Base-by-base conservation (phyloP, 2,797 vertebrate species). In the Acridotheres tristis region DNA sequence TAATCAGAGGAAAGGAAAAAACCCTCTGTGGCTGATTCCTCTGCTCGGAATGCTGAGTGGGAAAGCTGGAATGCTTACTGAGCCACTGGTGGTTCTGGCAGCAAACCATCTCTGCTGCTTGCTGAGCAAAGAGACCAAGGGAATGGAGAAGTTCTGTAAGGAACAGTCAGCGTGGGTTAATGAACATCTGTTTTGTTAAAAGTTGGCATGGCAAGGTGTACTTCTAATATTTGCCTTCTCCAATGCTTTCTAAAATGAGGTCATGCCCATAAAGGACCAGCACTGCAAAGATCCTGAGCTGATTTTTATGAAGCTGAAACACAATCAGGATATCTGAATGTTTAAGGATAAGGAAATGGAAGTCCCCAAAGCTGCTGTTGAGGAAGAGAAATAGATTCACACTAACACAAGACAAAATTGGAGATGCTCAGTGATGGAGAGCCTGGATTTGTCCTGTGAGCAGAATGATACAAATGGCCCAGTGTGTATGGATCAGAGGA, bases 31-130 rank as follows among this genome's bases (percentile, higher is more conserved):
- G 45, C 71, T 79, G 85, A 91, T 89, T 93, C 29, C 25, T 91
- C 55, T 86, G 32, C 72, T 69, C 20, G 51, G 86, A 95, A 92
- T 85, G 81, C 75, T 77, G 75, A 89, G 81, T 85, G 61, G 65
- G 78, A 89, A 95, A 85, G 65, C 54, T 93, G 90, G 71, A 94
- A 76, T 76, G 57, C 75, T 91, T 86, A 58, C 45, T 88, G 84
- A 90, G 63, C 91, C 72, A 48, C 63, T 11, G 5, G 74, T 59
- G 48, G 42, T 68, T 77, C 68, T 92, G 61, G 36, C 58, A 72
- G 88, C 50, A 91, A 92, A 80, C n/a, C 20, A 30, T 68, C 94
- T 58, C 72, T 90, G n/a, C 36, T 55, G 62, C 42, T 67, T 92
- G 16, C 36, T 74, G 66, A 71, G 47, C 68, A 74, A 67, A 79